Evolutionary conservation across 2,797 vertebrate genomes (phyloP), one percentile per base, ranked within the genome.

Genomic region (Ptychadena robeensis): DNA sequence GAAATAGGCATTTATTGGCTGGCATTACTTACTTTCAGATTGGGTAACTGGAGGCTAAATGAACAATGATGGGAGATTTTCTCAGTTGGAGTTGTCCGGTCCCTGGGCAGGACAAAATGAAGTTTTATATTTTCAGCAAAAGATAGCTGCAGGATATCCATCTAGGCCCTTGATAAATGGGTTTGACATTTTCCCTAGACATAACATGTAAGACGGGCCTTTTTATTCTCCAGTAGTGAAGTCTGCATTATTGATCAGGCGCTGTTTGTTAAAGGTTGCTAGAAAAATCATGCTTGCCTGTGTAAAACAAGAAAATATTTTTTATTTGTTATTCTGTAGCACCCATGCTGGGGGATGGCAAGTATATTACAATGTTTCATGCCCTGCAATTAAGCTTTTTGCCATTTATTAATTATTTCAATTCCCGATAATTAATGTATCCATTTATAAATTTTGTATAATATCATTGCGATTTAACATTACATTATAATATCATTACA

Each of bases 101-200:
- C 35, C 82, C 73, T 88, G 85, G 88, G 69, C 76, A 84, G 81
- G 59, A 86, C 63, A 82, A 61, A 78, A 68, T 87, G 80, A 5
- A 0, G 76, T 85, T 85, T 86, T 88, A 35, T 57, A 80, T 78
- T 77, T 87, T 86, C 71, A 87, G 86, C 83, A 86, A 83, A 88
- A 80, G 79, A 82, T 85, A 88, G 88, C 88, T 88, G 86, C 68
- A 69, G 85, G 88, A 83, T 86, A 69, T 89, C 89, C 88, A 65
- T 79, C 84, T 73, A 74, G 38, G 68, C 8, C 10, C 69, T 15
- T 89, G 89, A 89, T 88, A 88, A 91, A 91, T 88, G 87, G n/a
- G 85, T 89, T 88, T 91, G 91, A 90, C 88, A 88, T 91, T 93
- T 91, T 77, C 82, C 87, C 79, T 73, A 88, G 89, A 87, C 85